phyloP scores from a whole-genome alignment of 2,888 invertebrate genomes.

The Tenthredo distinguenda region DNA sequence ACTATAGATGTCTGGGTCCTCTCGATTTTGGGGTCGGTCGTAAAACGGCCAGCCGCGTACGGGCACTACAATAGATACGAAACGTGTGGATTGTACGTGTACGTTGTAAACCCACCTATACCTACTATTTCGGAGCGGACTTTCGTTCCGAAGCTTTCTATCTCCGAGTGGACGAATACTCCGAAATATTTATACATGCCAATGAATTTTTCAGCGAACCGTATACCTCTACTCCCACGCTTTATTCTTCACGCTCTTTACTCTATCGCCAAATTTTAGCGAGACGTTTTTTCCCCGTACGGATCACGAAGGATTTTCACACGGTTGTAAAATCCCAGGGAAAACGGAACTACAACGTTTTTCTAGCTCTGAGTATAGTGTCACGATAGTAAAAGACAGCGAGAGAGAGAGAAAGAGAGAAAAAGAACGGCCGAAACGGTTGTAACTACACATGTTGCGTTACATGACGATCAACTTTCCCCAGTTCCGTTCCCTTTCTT shows the following conservation, averaged over 20 bases:
- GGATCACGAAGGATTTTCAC: background rate
- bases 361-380: background rate
- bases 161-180: background rate
- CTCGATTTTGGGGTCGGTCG: constrained; percentile 47
- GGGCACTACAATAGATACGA: constrained; percentile 24
- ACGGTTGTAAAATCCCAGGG: background rate
- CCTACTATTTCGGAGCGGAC: background rate
- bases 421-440: background rate
- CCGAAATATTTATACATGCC: background rate
- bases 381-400: background rate
- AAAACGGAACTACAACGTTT: background rate
- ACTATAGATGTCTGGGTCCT: constrained; percentile 16
- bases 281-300: background rate
- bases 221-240: background rate
- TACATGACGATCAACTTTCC: constrained; percentile 32
- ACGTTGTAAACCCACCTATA: background rate
- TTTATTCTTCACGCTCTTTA: background rate
- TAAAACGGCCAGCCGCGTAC: constrained; percentile 42
- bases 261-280: background rate
- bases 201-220: background rate
- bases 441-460: constrained; percentile 9
- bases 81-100: background rate
- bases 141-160: constrained; percentile 2
- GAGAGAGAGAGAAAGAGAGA: background rate
- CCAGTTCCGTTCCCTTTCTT: background rate